A percentile compares a stretch with the other conserved stretches of the same genome.
Conservation (phyloP, 2,888 invertebrate genomes). For the Drosophila yooni region DNA sequence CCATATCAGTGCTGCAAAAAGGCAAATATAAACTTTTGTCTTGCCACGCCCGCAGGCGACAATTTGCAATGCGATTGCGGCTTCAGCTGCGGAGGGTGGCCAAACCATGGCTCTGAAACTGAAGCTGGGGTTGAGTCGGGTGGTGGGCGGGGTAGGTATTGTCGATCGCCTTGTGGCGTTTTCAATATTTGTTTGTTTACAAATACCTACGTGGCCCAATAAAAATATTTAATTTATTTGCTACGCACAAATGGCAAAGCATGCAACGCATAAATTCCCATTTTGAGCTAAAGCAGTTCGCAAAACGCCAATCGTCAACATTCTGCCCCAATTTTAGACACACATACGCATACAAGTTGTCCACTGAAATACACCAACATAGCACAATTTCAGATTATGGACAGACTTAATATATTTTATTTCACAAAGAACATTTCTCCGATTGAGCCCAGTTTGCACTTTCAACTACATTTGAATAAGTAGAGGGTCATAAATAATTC, state of each 20-base stretch:
- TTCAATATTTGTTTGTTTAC: constrained; percentile 70
- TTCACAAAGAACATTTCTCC: background rate
- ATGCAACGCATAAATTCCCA: constrained; percentile 12
- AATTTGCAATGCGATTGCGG: constrained; percentile 59
- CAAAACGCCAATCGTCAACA: constrained; percentile 5
- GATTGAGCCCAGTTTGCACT: background rate
- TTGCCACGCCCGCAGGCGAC: constrained; percentile 55
- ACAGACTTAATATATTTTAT: background rate
- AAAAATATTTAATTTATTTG: constrained; percentile 54
- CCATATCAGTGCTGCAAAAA: constrained; percentile 47
- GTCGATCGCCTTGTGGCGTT: constrained; percentile 53
- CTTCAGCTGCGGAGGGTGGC: constrained; percentile 43
- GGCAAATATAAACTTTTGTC: constrained; percentile 65
- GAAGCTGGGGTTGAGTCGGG: background rate
- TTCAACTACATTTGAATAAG: background rate
- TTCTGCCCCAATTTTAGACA: background rate
- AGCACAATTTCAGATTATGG: background rate
- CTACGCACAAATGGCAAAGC: constrained; percentile 24
- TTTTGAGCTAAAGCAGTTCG: background rate
- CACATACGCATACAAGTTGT: background rate
- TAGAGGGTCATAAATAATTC: too few relatives aligned
- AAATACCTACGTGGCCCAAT: constrained; percentile 3
- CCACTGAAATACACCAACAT: background rate
- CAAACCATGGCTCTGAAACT: background rate
- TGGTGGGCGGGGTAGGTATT: background rate